Evolutionary conservation across 1,140 invertebrate genomes (phyloP), one percentile per base, ranked within the genome.

Genomic region (Cotesia vestalis): DNA sequence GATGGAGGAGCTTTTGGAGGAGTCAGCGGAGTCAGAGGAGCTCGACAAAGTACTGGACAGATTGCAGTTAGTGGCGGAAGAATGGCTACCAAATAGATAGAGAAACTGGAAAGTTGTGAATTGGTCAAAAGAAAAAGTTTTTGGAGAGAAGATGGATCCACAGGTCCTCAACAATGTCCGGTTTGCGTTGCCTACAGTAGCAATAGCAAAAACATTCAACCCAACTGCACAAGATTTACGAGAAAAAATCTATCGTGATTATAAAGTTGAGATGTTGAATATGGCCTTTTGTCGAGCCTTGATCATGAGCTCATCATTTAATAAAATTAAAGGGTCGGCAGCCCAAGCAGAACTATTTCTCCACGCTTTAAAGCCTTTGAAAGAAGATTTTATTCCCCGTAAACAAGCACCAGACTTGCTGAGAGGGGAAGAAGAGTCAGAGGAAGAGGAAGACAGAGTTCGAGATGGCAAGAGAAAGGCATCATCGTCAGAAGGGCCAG

Each of bases 271-370:
- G 20, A 77, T 81, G 76, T 62, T 80, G n/a, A 55, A 69, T 4
- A 79, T 78, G 77, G 57, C 77, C 4, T 78, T 79, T 40, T 69
- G 73, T 60, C 70, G 74, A 57, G 78, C 73, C 0, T 38, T 79
- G 0, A 78, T 80, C 27, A 73, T 78, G 3, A 75, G 76, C 34
- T 75, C 77, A 12, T 72, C 74, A n/a, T 59, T 75, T 5, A 73
- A 70, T 20, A 76, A 66, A 71, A 52, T 79, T 12, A 62, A 72
- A 60, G 77, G 76, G 17, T 81, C 78, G 0, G 67, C 71, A 3
- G 5, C 2, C 1, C 63, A 68, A 11, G 51, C 73, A 35, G 64
- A 74, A 17, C 4, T 70, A 4, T 71, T 76, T 59, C 4, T 71
- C 11, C 51, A 72, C 12, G 46, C 62, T 35, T 20, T 72, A 17